Conservation (phyloP, 2,797 vertebrate genomes). For the Yasuhikotakia modesta region DNA sequence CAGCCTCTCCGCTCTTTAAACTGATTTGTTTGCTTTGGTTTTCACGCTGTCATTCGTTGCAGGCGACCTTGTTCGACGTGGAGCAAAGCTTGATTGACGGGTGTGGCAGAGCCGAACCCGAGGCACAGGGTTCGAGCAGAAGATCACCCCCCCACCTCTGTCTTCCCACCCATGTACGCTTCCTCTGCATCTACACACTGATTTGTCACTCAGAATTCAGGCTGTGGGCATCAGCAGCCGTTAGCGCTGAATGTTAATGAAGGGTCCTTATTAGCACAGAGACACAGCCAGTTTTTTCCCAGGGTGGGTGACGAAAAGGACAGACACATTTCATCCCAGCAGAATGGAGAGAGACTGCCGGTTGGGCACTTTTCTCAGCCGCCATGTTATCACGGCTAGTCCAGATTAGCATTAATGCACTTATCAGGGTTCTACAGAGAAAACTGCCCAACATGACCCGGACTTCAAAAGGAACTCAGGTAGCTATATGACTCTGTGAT, state of each 20-base stretch:
- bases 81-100: conserved; percentile 48
- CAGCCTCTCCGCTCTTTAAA: conserved; percentile 13
- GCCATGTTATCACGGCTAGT: conserved; percentile 44
- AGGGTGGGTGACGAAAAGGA: conserved; percentile 10
- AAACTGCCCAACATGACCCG: neutral
- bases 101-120: conserved; percentile 1
- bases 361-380: conserved; percentile 29
- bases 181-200: neutral
- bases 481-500: conserved; percentile 40
- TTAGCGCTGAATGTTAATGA: conserved; percentile 29
- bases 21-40: conserved; percentile 28
- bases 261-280: conserved; percentile 17
- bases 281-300: neutral
- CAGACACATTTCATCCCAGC: conserved; percentile 9
- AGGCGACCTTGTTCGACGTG: neutral
- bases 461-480: conserved; percentile 40
- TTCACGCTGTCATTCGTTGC: conserved; percentile 8
- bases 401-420: conserved; percentile 52
- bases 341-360: conserved; percentile 12
- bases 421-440: conserved; percentile 59
- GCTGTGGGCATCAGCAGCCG: neutral
- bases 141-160: conserved; percentile 17
- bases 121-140: conserved; percentile 1
- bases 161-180: neutral
- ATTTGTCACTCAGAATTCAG: conserved; percentile 31